phyloP scores from a whole-genome alignment of 2,888 invertebrate species.

The Nycteola revayana region DNA sequence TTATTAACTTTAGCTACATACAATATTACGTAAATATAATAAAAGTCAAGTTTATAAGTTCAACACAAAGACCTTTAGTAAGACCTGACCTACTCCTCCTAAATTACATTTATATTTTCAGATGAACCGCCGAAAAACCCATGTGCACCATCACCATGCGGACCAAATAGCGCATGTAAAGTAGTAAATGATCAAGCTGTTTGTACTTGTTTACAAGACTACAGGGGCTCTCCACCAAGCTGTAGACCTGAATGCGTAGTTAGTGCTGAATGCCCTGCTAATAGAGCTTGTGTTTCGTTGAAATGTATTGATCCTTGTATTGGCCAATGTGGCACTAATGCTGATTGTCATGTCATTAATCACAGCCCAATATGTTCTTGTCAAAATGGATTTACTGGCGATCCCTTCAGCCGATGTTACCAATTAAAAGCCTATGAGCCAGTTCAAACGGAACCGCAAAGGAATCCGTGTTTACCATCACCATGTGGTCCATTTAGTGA shows the following conservation, averaged over 20 bases:
- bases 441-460: slow-evolving; percentile 42
- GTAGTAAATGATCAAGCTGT: slow-evolving; percentile 86
- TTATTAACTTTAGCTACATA: slow-evolving; percentile 3
- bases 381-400: slow-evolving; percentile 81
- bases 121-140: slow-evolving; percentile 75
- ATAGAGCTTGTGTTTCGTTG: slow-evolving; percentile 85
- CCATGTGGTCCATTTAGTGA: slow-evolving; percentile 86
- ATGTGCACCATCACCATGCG: slow-evolving; percentile 90
- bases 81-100: too few species aligned
- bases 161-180: slow-evolving; percentile 90
- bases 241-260: slow-evolving; percentile 88
- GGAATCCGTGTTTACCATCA: slow-evolving; percentile 83
- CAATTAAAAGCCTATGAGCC: slow-evolving; percentile 40
- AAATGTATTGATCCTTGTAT: slow-evolving; percentile 88
- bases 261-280: slow-evolving; percentile 86
- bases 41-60: too few species aligned
- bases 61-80: too few species aligned
- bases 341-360: slow-evolving; percentile 87
- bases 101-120: too few species aligned
- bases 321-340: slow-evolving; percentile 87
- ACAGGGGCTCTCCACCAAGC: slow-evolving; percentile 84
- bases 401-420: slow-evolving; percentile 85
- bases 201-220: slow-evolving; percentile 86
- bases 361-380: slow-evolving; percentile 88
- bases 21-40: too few species aligned